These are phyloP conservation scores for Agrenia bidenticulata DNA, from an alignment of 2,888 invertebrate species.

Conservation along the genomic window DNA sequence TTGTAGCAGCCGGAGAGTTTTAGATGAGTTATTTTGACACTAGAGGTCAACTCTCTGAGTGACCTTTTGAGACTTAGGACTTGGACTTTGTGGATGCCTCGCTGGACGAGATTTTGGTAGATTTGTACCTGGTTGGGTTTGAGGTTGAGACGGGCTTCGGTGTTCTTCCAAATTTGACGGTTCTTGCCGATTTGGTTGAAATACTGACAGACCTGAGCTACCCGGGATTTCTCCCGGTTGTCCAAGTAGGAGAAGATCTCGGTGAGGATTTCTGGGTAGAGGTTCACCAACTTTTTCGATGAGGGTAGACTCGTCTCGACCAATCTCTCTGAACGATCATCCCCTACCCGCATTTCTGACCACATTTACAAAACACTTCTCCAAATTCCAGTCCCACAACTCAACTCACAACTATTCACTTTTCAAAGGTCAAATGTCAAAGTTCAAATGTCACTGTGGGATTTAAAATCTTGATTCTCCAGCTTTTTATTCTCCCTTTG, in stretches of 20 bases:
- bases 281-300: no score
- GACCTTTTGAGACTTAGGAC: conserved; percentile 81
- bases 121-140: conserved; percentile 74
- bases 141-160: conserved; percentile 86
- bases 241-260: conserved; percentile 88
- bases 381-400: no score
- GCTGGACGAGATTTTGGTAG: conserved; percentile 79
- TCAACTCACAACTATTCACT: no score
- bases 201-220: conserved; percentile 77
- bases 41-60: conserved; percentile 73
- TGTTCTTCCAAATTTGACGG: conserved; percentile 90
- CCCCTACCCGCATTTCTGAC: no score
- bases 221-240: conserved; percentile 83
- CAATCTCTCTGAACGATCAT: no score
- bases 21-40: conserved; percentile 70
- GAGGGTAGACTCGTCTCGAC: no score
- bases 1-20: conserved; percentile 92
- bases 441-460: no score
- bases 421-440: no score
- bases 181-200: conserved; percentile 93
- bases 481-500: no score
- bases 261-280: conserved; percentile 71
- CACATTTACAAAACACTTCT: no score
- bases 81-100: conserved; percentile 86
- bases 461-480: no score